Conservation (phyloP, 2,113 vertebrate species). For the Leptobrachium ailaonicum region DNA sequence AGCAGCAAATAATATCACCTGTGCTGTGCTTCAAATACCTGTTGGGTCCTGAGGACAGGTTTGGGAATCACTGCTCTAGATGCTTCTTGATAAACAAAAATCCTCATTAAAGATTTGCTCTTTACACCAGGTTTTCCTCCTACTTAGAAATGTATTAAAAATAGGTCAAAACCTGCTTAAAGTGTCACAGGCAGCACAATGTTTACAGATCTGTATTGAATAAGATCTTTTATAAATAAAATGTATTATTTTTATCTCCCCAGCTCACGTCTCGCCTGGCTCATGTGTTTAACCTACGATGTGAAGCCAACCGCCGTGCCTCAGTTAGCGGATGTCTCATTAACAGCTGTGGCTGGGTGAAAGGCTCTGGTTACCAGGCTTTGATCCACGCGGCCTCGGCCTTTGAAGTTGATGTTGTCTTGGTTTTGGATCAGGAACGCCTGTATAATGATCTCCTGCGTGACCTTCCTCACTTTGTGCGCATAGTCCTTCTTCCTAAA, state of each 20-base stretch:
- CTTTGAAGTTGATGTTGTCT: slow-evolving; percentile 94
- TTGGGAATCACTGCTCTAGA: too few relatives aligned
- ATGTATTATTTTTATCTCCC: not conserved
- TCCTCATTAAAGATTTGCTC: too few relatives aligned
- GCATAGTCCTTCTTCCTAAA: slow-evolving; percentile 90
- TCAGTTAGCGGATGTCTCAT: slow-evolving; percentile 94
- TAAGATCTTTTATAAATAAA: too few relatives aligned
- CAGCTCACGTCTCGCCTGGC: slow-evolving; percentile 92
- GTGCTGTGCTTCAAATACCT: too few relatives aligned
- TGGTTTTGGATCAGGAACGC: slow-evolving; percentile 94
- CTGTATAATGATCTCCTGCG: slow-evolving; percentile 95
- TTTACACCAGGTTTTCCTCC: too few relatives aligned
- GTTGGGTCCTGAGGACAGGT: too few relatives aligned
- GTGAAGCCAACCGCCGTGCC: slow-evolving; percentile 91
- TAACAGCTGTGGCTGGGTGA: slow-evolving; percentile 98
- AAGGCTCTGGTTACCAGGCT: slow-evolving; percentile 94
- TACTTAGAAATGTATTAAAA: too few relatives aligned
- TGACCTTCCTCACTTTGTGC: slow-evolving; percentile 93
- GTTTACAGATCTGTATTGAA: too few relatives aligned
- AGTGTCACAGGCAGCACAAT: too few relatives aligned
- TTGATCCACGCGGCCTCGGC: slow-evolving; percentile 93
- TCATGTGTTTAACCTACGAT: slow-evolving; percentile 92
- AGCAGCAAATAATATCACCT: too few relatives aligned
- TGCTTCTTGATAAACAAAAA: too few relatives aligned
- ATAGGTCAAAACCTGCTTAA: too few relatives aligned